These are phyloP conservation scores for Dryadula phaetusa DNA, from an alignment of 2,888 invertebrate genomes.

Conservation along the genomic window DNA sequence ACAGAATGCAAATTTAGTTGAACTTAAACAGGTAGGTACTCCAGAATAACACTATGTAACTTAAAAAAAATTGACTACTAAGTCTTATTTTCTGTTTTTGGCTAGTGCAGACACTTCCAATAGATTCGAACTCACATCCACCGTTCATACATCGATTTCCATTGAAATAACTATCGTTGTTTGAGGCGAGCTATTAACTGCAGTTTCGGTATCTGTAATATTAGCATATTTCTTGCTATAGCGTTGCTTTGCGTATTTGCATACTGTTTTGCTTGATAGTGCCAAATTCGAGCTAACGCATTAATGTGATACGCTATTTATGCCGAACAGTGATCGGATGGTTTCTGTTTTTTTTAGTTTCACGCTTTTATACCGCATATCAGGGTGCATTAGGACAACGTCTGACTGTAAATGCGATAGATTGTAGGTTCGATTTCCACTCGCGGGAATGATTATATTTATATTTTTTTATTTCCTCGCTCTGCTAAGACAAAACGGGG, in stretches of 20 bases:
- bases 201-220: conserved; percentile 28
- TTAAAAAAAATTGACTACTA: not conserved
- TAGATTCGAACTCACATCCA: conserved; percentile 8
- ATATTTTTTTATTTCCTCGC: no score
- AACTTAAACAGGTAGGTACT: not conserved
- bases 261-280: conserved; percentile 30
- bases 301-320: conserved; percentile 20
- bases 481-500: no score
- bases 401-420: no score
- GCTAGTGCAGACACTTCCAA: not conserved
- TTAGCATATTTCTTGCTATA: conserved; percentile 35
- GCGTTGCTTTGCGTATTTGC: conserved; percentile 33
- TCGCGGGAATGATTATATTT: no score
- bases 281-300: conserved; percentile 31
- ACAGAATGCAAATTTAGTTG: not conserved
- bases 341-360: not conserved
- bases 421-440: no score
- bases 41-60: not conserved
- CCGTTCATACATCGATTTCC: conserved; percentile 9
- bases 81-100: not conserved
- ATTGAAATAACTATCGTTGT: conserved; percentile 12
- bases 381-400: no score
- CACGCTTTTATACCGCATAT: no score
- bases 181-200: conserved; percentile 26
- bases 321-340: conserved; percentile 4